phyloP scores from a whole-genome alignment of 2,888 invertebrate genomes.

The Pseudanteris insignis region DNA sequence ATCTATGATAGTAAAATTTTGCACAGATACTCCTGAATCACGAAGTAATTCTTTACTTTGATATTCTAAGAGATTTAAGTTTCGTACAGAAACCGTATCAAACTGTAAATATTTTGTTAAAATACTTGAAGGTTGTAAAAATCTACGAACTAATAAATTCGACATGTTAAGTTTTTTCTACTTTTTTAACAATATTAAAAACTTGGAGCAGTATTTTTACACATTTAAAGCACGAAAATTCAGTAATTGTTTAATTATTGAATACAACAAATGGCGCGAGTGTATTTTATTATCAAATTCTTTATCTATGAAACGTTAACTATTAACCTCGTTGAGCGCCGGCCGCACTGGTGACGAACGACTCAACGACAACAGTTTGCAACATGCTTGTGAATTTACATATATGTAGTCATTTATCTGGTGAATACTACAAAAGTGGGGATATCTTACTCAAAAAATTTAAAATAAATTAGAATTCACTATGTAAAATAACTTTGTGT shows the following conservation, averaged over 20 bases:
- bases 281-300: too few species aligned
- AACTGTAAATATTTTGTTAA: slow-evolving; percentile 50
- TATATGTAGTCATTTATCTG: too few species aligned
- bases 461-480: too few species aligned
- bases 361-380: too few species aligned
- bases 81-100: slow-evolving; percentile 65
- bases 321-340: too few species aligned
- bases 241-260: not conserved
- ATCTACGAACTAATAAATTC: slow-evolving; percentile 52
- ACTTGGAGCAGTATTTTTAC: not conserved
- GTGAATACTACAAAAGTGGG: too few species aligned
- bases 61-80: slow-evolving; percentile 93
- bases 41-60: slow-evolving; percentile 94
- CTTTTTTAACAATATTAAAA: not conserved
- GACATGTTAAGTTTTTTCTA: slow-evolving; percentile 54
- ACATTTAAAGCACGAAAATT: not conserved
- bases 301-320: too few species aligned
- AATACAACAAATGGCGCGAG: too few species aligned
- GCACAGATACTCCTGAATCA: slow-evolving; percentile 86
- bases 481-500: too few species aligned
- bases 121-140: slow-evolving; percentile 44
- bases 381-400: too few species aligned
- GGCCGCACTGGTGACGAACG: too few species aligned
- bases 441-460: too few species aligned
- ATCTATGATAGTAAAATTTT: slow-evolving; percentile 87